Conservation (phyloP, 2,888 invertebrate species). For the Sesia apiformis region DNA sequence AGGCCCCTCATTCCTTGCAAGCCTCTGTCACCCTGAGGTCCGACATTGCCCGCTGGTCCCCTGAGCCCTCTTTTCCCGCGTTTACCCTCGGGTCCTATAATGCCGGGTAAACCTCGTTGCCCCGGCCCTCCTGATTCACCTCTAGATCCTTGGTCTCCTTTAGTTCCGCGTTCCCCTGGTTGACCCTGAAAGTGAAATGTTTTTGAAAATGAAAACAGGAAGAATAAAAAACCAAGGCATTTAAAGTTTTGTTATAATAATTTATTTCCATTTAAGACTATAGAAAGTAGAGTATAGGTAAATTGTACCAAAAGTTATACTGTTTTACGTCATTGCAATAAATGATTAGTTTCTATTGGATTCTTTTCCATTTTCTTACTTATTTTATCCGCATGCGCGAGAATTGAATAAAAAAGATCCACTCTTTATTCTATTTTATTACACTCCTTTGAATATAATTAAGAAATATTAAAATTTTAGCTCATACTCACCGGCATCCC, state of each 20-base stretch:
- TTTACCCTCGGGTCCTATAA: conserved; percentile 85
- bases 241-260: too few relatives aligned
- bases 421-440: too few relatives aligned
- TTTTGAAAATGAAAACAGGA: background rate
- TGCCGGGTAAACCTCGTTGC: conserved; percentile 84
- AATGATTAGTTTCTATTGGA: too few relatives aligned
- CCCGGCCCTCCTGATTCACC: conserved; percentile 84
- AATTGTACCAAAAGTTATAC: background rate
- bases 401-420: too few relatives aligned
- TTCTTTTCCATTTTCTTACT: too few relatives aligned
- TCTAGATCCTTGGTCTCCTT: conserved; percentile 85
- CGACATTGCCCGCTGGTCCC: conserved; percentile 83
- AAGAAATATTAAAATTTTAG: too few relatives aligned
- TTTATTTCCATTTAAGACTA: too few relatives aligned
- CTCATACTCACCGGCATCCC: conserved; percentile 77
- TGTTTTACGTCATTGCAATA: background rate
- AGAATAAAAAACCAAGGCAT: conserved; percentile 4
- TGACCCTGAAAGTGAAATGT: conserved; percentile 70
- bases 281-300: too few relatives aligned
- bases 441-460: too few relatives aligned
- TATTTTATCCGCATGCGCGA: too few relatives aligned
- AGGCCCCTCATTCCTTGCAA: conserved; percentile 78
- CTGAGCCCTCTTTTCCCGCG: conserved; percentile 85
- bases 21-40: conserved; percentile 84
- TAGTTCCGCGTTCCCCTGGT: conserved; percentile 85